Conservation (phyloP, 2,888 invertebrate species). For the Patella ulyssiponensis region DNA sequence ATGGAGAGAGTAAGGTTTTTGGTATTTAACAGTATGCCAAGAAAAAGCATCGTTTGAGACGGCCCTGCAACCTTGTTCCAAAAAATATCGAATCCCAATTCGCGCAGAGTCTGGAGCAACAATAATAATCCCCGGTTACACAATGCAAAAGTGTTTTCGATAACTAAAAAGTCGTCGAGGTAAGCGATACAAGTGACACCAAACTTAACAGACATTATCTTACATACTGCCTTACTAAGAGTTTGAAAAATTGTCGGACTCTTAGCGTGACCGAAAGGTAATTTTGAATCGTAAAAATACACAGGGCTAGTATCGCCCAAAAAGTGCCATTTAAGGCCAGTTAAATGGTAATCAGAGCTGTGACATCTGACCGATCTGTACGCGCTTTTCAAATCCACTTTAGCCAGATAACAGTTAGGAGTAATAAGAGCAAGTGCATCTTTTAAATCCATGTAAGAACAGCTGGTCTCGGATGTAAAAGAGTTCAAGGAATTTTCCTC, state of each 20-base stretch:
- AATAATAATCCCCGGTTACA: neutral
- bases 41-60: neutral
- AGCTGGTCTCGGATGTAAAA: neutral
- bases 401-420: slow-evolving; percentile 7
- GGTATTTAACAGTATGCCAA: neutral
- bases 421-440: neutral
- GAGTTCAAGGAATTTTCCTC: neutral
- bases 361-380: slow-evolving; percentile 10
- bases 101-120: neutral
- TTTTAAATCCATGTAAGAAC: slow-evolving; percentile 4
- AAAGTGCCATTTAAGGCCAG: slow-evolving; percentile 11
- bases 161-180: slow-evolving; percentile 14
- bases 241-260: slow-evolving; percentile 4
- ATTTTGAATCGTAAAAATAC: slow-evolving; percentile 7
- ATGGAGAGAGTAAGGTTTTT: neutral
- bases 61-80: neutral
- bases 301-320: neutral
- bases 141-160: neutral
- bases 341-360: neutral
- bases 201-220: neutral
- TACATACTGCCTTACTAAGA: slow-evolving; percentile 6
- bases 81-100: neutral
- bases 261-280: neutral
- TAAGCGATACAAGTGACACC: slow-evolving; percentile 2
- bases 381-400: slow-evolving; percentile 14